Evolutionary conservation across 1,140 invertebrate genomes (phyloP), one percentile per base, ranked within the genome.

Genomic region (Ruditapes philippinarum): DNA sequence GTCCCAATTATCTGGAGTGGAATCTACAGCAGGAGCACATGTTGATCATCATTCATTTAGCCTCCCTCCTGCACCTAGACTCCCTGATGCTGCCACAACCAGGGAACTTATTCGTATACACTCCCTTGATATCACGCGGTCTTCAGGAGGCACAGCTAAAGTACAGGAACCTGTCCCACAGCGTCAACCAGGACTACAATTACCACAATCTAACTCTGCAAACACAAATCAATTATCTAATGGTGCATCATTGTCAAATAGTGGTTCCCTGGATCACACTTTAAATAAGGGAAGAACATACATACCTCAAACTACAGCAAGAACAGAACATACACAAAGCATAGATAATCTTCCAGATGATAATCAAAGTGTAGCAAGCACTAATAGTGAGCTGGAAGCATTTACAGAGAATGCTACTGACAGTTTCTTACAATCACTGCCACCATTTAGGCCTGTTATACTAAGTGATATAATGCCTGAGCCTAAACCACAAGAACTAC

Each of bases 391-490:
- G 33, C 79, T 91, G 38, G 93, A 93, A 45, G 83, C 90, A 62
- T 84, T 90, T 42, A 81, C 90, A 87, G 90, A 94, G n/a, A 89
- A 84, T 76, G 93, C 92, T n/a, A 92, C 92, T 3, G 94, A 94
- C 31, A 91, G 73, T 84, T 94, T 94, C 82, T 88, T 94, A 3
- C 90, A 89, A 49, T 92, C 94, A 25, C 83, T 94, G 42, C 94
- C 94, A 42, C 93, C 94, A 68, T 88, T 92, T 31, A 93, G 92
- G 90, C 83, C 87, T 17, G 91, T 94, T 19, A 90, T 94, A 65
- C 68, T 94, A 31, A 90, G 68, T 62, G 91, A 92, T 40, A 87
- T 93, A 54, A 65, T 91, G 45, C 86, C 91, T n/a, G 89, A 88
- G 83, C 51, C 86, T 38, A 51, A 42, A n/a, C 45, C n/a, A n/a